Evolutionary conservation across 1,140 invertebrate genomes (phyloP), one percentile per base, ranked within the genome.

Genomic region (Bombus waltoni): DNA sequence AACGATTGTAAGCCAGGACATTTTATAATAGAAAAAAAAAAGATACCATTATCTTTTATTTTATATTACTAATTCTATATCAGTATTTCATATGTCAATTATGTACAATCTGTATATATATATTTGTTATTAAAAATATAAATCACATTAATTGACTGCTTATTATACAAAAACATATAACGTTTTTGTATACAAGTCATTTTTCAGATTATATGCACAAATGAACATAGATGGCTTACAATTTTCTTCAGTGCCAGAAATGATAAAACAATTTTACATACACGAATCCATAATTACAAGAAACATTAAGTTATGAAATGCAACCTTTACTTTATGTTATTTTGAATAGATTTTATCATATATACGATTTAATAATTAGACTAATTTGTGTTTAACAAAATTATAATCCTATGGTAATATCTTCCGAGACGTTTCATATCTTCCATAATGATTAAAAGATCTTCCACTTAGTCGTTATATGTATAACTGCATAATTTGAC

Each of bases 1-100:
- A 81, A 86, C 18, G 74, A 78, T 87, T 87, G 66, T 87, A 78
- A 87, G 57, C 66, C 42, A 73, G 4, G 2, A 35, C 22, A 74
- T 62, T 72, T 71, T 57, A 42, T 59, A 57, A 42, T 13, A 73
- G 28, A n/a, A n/a, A 5, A 71, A 3, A 40, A 13, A 68, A 9
- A 35, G 44, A 44, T 72, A 72, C 5, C 13, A 62, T 40, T 77
- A 62, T 40, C n/a, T 25, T 22, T 59, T 3, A 42, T 10, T 25
- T 42, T 77, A 22, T 62, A 77, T n/a, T 62, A n/a, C 1, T 42
- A 42, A n/a, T 42, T 38, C 25, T n/a, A 5, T 59, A 62, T 65
- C 15, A 76, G 4, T 59, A 22, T n/a, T 77, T 18, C n/a, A 28
- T 47, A 74, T 11, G 35, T 11, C 3, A 59, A 32, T 28, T 28